Evolutionary conservation across 2,888 invertebrate species (phyloP).

Genomic region (Tetranychus piercei): DNA sequence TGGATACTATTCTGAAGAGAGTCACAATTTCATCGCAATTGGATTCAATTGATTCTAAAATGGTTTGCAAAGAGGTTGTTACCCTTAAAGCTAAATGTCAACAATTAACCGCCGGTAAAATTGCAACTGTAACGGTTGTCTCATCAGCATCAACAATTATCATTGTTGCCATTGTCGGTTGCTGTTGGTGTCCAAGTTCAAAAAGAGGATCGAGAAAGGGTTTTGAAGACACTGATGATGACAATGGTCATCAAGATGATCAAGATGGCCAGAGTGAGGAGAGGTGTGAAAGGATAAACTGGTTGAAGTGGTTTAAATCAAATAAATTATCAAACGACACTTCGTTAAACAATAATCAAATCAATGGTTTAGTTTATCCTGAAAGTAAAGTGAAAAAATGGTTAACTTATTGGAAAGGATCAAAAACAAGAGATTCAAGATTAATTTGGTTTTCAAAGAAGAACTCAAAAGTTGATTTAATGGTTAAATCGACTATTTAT

Average conservation of each 20-base stretch:
- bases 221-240: background rate
- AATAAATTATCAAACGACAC: background rate
- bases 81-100: background rate
- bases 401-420: background rate
- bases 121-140: slow-evolving; percentile 5
- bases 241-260: background rate
- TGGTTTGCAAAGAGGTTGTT: slow-evolving; percentile 6
- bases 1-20: background rate
- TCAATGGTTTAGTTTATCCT: background rate
- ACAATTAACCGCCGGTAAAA: background rate
- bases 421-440: background rate
- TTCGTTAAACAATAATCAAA: background rate
- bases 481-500: background rate
- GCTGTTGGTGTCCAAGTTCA: slow-evolving; percentile 4
- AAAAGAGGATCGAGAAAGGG: background rate
- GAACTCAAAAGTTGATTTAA: too few species aligned
- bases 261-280: background rate
- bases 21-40: background rate
- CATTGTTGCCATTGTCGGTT: slow-evolving; percentile 1
- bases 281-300: background rate
- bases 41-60: background rate
- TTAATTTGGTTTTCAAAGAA: too few species aligned
- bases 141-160: slow-evolving; percentile 10
- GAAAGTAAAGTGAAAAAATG: background rate
- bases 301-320: background rate